Percentiles rank a stretch among this genome's conserved stretches.
These are phyloP conservation scores for Phylloscopus whistleri DNA, from an alignment of 2,113 vertebrate species.

Conservation along the genomic window DNA sequence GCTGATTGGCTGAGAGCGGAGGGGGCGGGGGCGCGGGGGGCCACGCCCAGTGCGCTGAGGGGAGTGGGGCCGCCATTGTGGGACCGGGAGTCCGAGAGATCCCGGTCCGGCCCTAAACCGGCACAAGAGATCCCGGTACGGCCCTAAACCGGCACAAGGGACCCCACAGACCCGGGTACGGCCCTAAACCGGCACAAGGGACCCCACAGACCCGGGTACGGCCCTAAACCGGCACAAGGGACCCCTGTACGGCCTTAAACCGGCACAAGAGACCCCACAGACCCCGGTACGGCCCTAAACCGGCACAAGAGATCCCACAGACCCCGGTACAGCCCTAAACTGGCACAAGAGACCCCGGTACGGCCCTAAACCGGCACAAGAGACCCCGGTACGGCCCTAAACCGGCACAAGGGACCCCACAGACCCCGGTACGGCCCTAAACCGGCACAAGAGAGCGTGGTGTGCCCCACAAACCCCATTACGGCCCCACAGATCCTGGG, in stretches of 20 bases:
- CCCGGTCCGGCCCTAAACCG: no score
- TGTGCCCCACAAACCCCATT: neutral
- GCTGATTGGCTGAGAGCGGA: neutral
- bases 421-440: no score
- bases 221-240: neutral
- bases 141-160: neutral
- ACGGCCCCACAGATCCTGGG: neutral
- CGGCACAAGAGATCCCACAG: neutral
- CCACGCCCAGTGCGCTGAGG: neutral
- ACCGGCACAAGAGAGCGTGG: neutral
- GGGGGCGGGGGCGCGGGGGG: neutral
- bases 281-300: no score
- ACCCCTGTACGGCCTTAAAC: no score
- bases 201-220: fast-evolving
- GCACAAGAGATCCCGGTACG: no score
- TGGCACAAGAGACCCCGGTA: neutral
- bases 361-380: no score
- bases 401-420: no score
- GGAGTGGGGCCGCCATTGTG: neutral
- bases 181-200: neutral
- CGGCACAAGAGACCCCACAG: no score
- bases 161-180: neutral
- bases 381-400: no score
- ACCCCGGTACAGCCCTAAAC: neutral
- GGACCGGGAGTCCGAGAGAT: fast-evolving